Evolutionary conservation across 2,888 invertebrate species (phyloP).

Genomic region (Colletes collaris): DNA sequence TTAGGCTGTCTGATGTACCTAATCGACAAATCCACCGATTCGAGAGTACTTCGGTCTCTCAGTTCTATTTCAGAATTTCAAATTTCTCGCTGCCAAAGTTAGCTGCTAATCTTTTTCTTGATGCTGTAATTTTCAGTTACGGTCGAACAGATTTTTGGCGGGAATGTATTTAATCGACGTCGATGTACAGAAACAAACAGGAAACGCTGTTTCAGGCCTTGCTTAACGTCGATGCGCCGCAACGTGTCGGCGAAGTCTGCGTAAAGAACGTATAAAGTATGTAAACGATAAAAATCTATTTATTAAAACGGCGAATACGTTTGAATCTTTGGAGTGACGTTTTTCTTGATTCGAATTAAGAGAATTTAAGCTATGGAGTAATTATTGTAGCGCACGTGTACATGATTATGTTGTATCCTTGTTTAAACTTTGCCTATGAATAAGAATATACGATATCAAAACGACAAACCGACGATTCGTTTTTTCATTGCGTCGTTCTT

Average conservation of each 20-base stretch:
- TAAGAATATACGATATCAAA: conserved; percentile 70
- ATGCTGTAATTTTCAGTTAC: too few relatives aligned
- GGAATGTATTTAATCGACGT: not conserved
- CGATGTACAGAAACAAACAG: not conserved
- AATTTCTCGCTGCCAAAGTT: not conserved
- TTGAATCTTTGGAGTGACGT: conserved; percentile 52
- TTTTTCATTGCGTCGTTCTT: not conserved
- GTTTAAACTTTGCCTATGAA: conserved; percentile 73
- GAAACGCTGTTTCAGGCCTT: conserved; percentile 25
- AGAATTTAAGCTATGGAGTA: conserved; percentile 63
- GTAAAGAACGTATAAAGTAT: conserved; percentile 42
- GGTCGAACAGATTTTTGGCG: not conserved
- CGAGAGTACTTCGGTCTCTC: not conserved
- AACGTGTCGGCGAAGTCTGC: conserved; percentile 32
- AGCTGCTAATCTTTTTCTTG: not conserved
- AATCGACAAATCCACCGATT: too few relatives aligned
- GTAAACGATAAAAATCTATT: conserved; percentile 65
- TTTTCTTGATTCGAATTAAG: conserved; percentile 49
- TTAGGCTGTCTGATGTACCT: too few relatives aligned
- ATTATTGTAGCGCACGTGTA: conserved; percentile 73
- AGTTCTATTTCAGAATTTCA: not conserved
- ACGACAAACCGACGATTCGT: conserved; percentile 22
- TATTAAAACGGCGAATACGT: conserved; percentile 59
- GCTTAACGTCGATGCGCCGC: conserved; percentile 9
- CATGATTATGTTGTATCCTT: conserved; percentile 75